Base-by-base conservation (phyloP, 2,888 invertebrate genomes). In the Beris chalybata region DNA sequence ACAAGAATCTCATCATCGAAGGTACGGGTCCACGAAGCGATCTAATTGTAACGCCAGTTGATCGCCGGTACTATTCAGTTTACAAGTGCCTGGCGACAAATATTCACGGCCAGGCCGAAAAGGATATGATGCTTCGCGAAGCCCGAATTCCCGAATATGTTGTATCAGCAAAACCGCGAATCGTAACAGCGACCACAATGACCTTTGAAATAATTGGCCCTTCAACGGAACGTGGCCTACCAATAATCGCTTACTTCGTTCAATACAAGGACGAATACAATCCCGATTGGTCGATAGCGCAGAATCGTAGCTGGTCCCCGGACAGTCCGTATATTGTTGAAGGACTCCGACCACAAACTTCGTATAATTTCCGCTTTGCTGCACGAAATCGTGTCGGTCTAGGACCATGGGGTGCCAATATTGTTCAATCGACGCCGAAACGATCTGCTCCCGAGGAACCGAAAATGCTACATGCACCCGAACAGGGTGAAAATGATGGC, bases 71-170 rank as follows among this genome's bases (percentile, higher is more conserved):
- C 67, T 95, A 89, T 73, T 89, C 89, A 0, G 82, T 83, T 29
- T 95, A 93, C 80, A 90, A 88, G 76, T 95, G 95, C 76, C 83
- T 90, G 55, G 95, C 95, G 0, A 87, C 85, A 3, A 95, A 95
- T 75, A 82, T 83, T 22, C 85, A 90, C 55, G 95, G 95, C 4
- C 83, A 83, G 58, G 85, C 84, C 4, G 86, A 86, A 69, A 86
- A 87, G 69, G 81, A 82, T n/a, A 88, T 93, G 74, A 86, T 88
- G 68, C 81, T 95, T 69, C 85, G 87, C 72, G 87, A 92, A 78
- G 95, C 92, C 0, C 85, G 83, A 55, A 84, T 85, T 1, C 95
- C 95, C 0, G 84, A 85, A 4, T 79, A 83, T 13, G 83, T 94
- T 9, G 79, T 75, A 4, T 85, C 91, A 79, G 89, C 86, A 0